Evolutionary conservation across 2,888 invertebrate species (phyloP), one percentile per base, ranked within the genome.

Genomic region (Drosophila birchii): DNA sequence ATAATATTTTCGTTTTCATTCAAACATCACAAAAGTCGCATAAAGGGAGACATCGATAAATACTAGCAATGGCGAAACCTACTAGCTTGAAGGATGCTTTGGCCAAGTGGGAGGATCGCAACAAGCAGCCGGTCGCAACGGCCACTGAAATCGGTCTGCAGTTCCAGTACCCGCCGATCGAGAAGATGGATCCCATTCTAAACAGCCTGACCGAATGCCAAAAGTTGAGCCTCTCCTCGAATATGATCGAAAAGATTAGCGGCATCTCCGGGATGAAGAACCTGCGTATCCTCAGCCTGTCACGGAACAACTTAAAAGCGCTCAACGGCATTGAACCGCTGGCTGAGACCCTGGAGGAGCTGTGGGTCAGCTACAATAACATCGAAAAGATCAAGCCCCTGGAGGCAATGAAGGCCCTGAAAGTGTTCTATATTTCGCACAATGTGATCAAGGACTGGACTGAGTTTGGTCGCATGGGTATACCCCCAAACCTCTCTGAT

Each of bases 291-390:
- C 93, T 99, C 12, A 97, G 97, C 0, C 90, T 99, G 32, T 97
- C 97, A 4, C 94, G 98, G 79, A 99, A 99, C 91, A 96, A 96
- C 90, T 96, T 99, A 0, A 99, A 98, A 93, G 96, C 95, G 1
- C 95, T 98, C 70, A 94, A 96, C 61, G 98, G 98, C 43, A 94
- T 99, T 93, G 98, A 99, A 93, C 95, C 95, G 0, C 93, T 98
- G 8, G 96, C 95, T 0, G 98, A 98, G 18, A 96, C 97, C 0
- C 91, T 99, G 36, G 97, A 98, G 91, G 96, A 99, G 91, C 92
- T 99, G 3, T 99, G 98, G 98, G 95, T 98, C 56, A 98, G 98
- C 0, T 98, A 98, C 91, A 98, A 99, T 92, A 92, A 95, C 43
- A 96, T 99, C 59, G 98, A 99, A 88, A 98, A 98, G 92, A 93